Base-by-base conservation (phyloP, 2,797 vertebrate genomes). In the Apogon talboti region DNA sequence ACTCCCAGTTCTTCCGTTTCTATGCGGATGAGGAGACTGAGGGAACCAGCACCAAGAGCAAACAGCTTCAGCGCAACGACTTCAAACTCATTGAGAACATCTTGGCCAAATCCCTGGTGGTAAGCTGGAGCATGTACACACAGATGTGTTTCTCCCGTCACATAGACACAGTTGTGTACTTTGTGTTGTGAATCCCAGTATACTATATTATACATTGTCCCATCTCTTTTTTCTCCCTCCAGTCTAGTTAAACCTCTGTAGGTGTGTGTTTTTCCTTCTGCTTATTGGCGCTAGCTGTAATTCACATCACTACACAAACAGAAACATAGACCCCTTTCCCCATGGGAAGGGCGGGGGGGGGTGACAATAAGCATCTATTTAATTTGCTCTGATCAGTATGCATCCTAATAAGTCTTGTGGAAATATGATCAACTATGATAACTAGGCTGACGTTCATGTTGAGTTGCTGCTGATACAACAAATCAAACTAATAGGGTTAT, bases 51-150 rank as follows among this genome's bases (percentile, higher is more conserved):
- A 89, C 91, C 70, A 99, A 97, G 92, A 96, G 89, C 93, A 99
- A 96, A 81, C 97, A 97, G 60, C 93, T 96, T n/a, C 91, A 91
- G 60, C 95, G 97, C 66, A 97, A 93, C 0, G 98, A 99, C 91
- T 99, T 99, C 91, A 97, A 94, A 67, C 95, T 99, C 1, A 94
- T 98, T 24, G 98, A 99, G 91, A 99, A 99, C 90, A 96, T 99
- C 80, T 81, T 98, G 76, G 98, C 93, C 82, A 98, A 98, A 89
- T 95, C 92, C 52, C 87, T 99, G 78, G 92, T 98, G 97, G 98
- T 99, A 91, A 93, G 96, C 62, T 47, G 40, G n/a, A 52, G 21
- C 58, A 66, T n/a, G 7, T 12, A 11, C 46, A 16, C 6, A 47
- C 45, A 35, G 33, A 35, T 35, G 28, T 35, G 7, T 9, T 35